Base-by-base conservation (phyloP, 2,888 invertebrate species). In the Conus canariensis region DNA sequence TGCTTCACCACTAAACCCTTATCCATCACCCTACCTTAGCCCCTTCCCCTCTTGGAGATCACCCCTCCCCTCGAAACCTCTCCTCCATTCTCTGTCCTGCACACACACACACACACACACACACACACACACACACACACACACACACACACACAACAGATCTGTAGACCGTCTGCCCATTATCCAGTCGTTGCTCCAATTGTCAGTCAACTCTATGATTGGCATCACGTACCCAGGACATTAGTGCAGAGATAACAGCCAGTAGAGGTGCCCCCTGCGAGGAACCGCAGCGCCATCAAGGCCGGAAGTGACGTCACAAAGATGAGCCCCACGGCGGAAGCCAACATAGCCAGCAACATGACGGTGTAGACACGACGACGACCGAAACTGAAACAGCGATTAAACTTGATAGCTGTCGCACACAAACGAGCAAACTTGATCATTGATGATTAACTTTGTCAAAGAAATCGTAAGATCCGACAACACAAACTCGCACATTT, bases 181-280 rank as follows among this genome's bases (percentile, higher is more conserved):
- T 30, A 30, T 30, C 30, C 30, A 30, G 30, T 30, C 30, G 30
- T 30, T 30, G 1, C 30, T 30, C 30, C 30, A 30, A 30, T 30
- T 30, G 30, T 30, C 30, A 30, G 30, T 30, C 30, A 30, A 30
- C 30, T 30, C 60, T 64, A 64, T 64, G 0, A 64, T 64, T 64
- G 16, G 60, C 60, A 64, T 16, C 60, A 64, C 4, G 16, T 82
- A 95, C 95, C 92, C 58, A 94, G 91, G 45, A 95, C 94, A 87
- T 93, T 94, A 0, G 92, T 80, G n/a, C 93, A 93, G 85, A 94
- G 93, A 80, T 93, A 94, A 16, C 93, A 86, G 0, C 95, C 95
- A 2, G 94, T 93, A 22, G 92, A 92, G 1, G 93, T 91, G 14
- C 92, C 92, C 6, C 94, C 95, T 60, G 93, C 91, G n/a, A 94